Evolutionary conservation across 2,113 vertebrate genomes (phyloP).

Genomic region (Ondatra zibethicus): DNA sequence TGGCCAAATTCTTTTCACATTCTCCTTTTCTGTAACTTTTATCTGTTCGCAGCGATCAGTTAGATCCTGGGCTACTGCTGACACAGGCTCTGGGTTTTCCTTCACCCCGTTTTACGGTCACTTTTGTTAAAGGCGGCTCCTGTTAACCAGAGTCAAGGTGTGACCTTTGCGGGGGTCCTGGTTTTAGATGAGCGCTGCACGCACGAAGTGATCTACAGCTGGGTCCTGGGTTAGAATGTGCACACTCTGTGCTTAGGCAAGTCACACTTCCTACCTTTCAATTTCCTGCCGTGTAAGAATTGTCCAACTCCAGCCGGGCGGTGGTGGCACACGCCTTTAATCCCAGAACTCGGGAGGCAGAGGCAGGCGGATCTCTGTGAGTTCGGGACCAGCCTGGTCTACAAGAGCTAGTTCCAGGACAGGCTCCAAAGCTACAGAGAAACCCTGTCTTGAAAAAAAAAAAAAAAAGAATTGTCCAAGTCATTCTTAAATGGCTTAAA

Average conservation of each 20-base stretch:
- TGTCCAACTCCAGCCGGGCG: no score
- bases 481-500: background rate
- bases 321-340: no score
- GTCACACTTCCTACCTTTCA: background rate
- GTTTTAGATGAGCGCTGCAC: constrained; percentile 20
- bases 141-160: constrained; percentile 43
- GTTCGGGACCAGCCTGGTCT: no score
- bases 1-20: background rate
- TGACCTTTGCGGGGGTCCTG: background rate
- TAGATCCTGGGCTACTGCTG: constrained; percentile 1
- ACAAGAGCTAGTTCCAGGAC: no score
- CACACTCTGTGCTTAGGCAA: background rate
- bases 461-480: background rate
- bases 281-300: background rate
- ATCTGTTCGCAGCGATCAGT: background rate
- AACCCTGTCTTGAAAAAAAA: no score
- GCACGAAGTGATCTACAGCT: background rate
- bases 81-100: constrained; percentile 34
- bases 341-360: no score
- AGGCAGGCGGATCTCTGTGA: no score
- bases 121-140: constrained; percentile 22
- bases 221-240: background rate
- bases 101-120: background rate
- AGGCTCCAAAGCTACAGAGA: no score
- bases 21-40: background rate